These are phyloP conservation scores for Gymnocephalus cernua DNA, from an alignment of 2,113 vertebrate species.

Conservation along the genomic window DNA sequence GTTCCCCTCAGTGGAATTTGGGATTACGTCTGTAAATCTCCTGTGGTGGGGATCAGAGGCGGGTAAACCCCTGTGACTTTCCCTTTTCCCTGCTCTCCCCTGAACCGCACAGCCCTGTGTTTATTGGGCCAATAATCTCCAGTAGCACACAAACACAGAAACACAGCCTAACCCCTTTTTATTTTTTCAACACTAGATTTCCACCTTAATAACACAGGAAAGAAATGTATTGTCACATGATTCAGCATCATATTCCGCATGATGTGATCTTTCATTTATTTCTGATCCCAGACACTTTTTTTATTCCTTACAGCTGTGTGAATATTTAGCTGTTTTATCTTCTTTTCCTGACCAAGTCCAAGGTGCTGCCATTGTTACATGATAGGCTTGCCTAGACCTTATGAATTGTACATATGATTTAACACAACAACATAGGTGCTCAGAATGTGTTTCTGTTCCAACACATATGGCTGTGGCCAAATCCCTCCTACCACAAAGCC, in stretches of 20 bases:
- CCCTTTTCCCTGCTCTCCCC: conserved; percentile 43
- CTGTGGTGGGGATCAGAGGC: conserved; percentile 66
- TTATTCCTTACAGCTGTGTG: conserved; percentile 5
- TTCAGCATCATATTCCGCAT: conserved; percentile 23
- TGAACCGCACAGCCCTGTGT: conserved; percentile 47
- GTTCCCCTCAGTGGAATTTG: conserved; percentile 72
- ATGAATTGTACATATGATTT: conserved; percentile 40
- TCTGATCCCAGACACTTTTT: conserved; percentile 7
- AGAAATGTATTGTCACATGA: not conserved
- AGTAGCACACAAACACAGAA: not conserved
- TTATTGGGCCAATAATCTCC: conserved; percentile 58
- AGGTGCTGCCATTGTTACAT: conserved; percentile 45
- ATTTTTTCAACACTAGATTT: conserved; percentile 15
- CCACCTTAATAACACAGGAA: conserved; percentile 11
- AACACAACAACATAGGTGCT: conserved; percentile 23
- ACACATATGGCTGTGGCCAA: conserved; percentile 16
- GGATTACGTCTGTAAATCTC: conserved; percentile 78
- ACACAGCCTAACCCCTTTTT: not conserved
- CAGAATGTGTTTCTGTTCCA: conserved; percentile 13
- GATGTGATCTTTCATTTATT: conserved; percentile 38
- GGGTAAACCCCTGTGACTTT: conserved; percentile 70
- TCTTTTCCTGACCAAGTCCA: conserved; percentile 17
- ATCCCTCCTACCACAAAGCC: conserved; percentile 2
- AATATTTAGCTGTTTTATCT: conserved; percentile 52
- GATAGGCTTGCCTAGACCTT: conserved; percentile 1